Conservation (phyloP, 2,888 invertebrate species). For the Diadegma fenestrale region DNA sequence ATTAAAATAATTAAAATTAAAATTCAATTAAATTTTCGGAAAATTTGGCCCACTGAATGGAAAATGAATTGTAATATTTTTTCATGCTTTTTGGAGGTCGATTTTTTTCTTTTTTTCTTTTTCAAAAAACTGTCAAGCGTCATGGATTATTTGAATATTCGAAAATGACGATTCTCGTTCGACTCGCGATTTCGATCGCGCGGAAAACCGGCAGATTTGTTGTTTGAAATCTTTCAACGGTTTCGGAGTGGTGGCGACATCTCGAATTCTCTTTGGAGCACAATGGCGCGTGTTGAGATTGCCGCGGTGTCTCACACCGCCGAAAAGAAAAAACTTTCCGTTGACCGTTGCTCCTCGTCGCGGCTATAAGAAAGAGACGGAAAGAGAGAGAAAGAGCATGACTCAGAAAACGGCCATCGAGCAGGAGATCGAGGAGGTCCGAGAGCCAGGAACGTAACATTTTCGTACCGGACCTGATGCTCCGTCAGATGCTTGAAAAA, state of each 20-base stretch:
- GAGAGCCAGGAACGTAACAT: conserved; percentile 66
- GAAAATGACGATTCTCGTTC: background rate
- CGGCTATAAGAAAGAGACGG: conserved; percentile 26
- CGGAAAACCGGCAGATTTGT: background rate
- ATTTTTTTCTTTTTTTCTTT: background rate
- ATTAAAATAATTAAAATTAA: too few relatives aligned
- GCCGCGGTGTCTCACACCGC: conserved; percentile 42
- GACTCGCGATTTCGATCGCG: too few relatives aligned
- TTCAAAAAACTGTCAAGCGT: background rate
- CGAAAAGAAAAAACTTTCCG: conserved; percentile 76
- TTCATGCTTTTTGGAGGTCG: background rate
- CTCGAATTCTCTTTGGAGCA: conserved; percentile 4
- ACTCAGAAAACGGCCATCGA: conserved; percentile 72
- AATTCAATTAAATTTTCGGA: background rate
- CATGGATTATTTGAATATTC: background rate
- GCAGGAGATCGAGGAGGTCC: conserved; percentile 58
- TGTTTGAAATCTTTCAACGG: background rate
- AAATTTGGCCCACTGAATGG: background rate
- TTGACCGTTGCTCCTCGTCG: conserved; percentile 75
- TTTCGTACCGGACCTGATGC: conserved; percentile 24
- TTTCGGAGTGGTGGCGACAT: conserved; percentile 6
- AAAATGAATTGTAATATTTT: background rate
- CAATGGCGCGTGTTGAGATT: conserved; percentile 14
- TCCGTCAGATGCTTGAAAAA: background rate
- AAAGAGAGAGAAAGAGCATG: conserved; percentile 44